Percentiles rank a stretch among this genome's conserved stretches.
These are phyloP conservation scores for Blennius ocellaris DNA, from an alignment of 2,113 vertebrate species.

Conservation along the genomic window DNA sequence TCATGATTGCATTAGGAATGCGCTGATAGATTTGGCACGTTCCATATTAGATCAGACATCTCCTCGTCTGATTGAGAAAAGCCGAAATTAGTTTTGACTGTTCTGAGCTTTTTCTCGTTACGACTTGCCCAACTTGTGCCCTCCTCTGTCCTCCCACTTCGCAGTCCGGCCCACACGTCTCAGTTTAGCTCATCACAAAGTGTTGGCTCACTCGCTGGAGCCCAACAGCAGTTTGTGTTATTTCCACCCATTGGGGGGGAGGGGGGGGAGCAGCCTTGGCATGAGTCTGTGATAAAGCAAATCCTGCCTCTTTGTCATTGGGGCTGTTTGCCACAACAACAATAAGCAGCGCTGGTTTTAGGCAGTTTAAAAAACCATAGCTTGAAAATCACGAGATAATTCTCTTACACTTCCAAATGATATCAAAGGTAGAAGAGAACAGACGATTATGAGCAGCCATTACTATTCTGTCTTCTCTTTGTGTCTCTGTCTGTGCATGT, in stretches of 20 bases:
- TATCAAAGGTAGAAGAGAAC: neutral
- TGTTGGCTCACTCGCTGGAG: neutral
- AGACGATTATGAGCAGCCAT: neutral
- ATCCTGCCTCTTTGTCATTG: neutral
- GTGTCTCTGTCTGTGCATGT: slow-evolving; percentile 14
- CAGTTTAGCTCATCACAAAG: slow-evolving; percentile 43
- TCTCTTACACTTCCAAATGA: neutral
- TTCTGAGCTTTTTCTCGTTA: slow-evolving; percentile 22
- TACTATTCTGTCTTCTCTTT: slow-evolving; percentile 4
- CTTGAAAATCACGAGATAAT: neutral
- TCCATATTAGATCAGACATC: neutral
- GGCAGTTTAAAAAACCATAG: slow-evolving; percentile 2
- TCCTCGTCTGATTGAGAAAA: slow-evolving; percentile 2
- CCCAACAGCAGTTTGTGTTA: slow-evolving; percentile 1
- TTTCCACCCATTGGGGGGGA: slow-evolving; percentile 44
- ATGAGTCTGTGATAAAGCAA: neutral
- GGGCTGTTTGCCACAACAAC: neutral
- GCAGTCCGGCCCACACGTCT: slow-evolving; percentile 42
- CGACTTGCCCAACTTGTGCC: slow-evolving; percentile 33
- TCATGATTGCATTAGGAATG: neutral
- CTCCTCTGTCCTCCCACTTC: slow-evolving; percentile 51
- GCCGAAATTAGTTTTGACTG: slow-evolving; percentile 12
- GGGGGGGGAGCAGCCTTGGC: slow-evolving; percentile 31
- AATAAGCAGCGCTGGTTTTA: neutral
- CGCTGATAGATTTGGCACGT: neutral